Evolutionary conservation across 2,888 invertebrate species (phyloP).

Genomic region (Lomographa bimaculata): DNA sequence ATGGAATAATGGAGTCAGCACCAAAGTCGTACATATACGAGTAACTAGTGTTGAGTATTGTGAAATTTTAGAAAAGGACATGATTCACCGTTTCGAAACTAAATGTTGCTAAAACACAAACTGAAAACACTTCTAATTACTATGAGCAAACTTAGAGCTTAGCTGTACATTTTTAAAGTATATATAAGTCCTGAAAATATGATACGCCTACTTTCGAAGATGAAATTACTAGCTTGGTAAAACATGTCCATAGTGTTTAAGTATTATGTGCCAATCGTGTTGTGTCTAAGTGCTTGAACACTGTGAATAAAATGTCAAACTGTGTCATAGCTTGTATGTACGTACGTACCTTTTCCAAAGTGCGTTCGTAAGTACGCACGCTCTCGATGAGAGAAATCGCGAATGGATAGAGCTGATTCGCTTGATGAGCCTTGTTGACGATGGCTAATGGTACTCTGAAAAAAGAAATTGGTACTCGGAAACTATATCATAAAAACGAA

Average conservation of each 20-base stretch:
- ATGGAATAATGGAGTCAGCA: too few species aligned
- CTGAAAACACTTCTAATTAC: too few species aligned
- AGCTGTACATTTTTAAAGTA: too few species aligned
- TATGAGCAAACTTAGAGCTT: too few species aligned
- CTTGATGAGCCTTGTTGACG: constrained; percentile 99
- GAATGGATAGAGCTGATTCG: constrained; percentile 98
- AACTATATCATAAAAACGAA: too few species aligned
- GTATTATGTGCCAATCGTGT: constrained; percentile 55
- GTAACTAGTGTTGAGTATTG: constrained; percentile 20
- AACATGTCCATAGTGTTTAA: constrained; percentile 18
- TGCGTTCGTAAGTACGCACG: constrained; percentile 97
- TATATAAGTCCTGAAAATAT: neutral
- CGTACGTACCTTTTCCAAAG: constrained; percentile 95
- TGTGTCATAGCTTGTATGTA: constrained; percentile 5
- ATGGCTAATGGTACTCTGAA: constrained; percentile 97
- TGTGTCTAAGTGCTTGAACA: constrained; percentile 58
- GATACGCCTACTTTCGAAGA: constrained; percentile 1
- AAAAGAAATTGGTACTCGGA: constrained; percentile 17
- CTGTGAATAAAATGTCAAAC: constrained; percentile 40
- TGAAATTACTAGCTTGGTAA: constrained; percentile 2
- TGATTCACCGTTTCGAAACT: constrained; percentile 8
- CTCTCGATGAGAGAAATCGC: constrained; percentile 99
- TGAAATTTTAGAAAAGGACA: constrained; percentile 12
- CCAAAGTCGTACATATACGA: constrained; percentile 24
- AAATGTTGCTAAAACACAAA: too few species aligned